Conservation (phyloP, 2,888 invertebrate species). For the Loripinus fragilis region DNA sequence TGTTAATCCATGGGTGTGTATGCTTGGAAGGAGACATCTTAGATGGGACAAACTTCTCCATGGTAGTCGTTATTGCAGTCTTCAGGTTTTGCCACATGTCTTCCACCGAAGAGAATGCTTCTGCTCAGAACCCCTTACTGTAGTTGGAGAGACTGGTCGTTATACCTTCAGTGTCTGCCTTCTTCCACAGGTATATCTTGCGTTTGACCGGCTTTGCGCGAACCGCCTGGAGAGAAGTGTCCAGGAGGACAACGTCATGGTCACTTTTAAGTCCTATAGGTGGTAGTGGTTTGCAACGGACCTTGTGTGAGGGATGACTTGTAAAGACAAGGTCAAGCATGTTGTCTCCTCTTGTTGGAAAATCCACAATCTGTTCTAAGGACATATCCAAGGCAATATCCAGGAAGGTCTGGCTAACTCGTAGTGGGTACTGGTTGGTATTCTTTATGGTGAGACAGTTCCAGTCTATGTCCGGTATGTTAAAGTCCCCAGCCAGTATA, state of each 20-base stretch:
- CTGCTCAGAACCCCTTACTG: neutral
- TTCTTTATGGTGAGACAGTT: neutral
- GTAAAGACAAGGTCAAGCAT: conserved; percentile 2
- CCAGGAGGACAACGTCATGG: neutral
- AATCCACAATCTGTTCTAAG: too few species aligned
- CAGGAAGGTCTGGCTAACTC: too few species aligned
- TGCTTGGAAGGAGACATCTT: conserved; percentile 22
- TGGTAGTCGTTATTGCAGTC: too few species aligned
- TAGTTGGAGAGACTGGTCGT: neutral
- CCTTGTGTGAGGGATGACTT: too few species aligned
- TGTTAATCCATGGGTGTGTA: too few species aligned
- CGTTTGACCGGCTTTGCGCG: too few species aligned
- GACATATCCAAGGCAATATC: too few species aligned
- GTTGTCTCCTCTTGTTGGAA: conserved; percentile 5
- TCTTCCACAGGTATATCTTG: too few species aligned
- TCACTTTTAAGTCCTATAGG: too few species aligned
- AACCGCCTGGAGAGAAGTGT: conserved; percentile 1
- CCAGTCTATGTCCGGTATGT: conserved; percentile 10
- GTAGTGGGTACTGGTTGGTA: neutral
- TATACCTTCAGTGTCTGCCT: conserved; percentile 20
- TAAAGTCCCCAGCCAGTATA: conserved; percentile 17
- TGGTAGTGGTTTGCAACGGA: too few species aligned
- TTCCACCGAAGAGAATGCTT: too few species aligned
- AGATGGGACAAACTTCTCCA: conserved; percentile 22
- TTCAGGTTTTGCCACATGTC: too few species aligned